Evolutionary conservation across 2,888 invertebrate genomes (phyloP).

Genomic region (Ormyrus thymus): DNA sequence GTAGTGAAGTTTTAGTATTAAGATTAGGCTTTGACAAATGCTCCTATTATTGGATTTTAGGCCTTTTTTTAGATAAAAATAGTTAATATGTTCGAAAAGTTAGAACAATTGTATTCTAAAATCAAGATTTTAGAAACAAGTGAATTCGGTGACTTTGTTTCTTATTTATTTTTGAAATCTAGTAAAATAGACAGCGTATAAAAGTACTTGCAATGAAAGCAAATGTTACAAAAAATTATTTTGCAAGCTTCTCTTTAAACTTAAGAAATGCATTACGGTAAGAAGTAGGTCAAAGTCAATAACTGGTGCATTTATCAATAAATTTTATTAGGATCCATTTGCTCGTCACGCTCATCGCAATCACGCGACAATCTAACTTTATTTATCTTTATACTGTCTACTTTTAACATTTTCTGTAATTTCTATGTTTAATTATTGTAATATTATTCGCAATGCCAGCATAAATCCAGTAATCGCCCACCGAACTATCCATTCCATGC

Average conservation of each 20-base stretch:
- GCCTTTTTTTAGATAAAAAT: not conserved
- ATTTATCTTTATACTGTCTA: conserved; percentile 24
- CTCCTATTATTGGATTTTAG: not conserved
- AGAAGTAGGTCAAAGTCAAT: conserved; percentile 42
- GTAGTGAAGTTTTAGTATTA: conserved; percentile 15
- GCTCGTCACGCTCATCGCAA: conserved; percentile 32
- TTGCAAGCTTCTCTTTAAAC: too few species aligned
- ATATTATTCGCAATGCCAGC: conserved; percentile 4
- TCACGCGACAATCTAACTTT: conserved; percentile 35
- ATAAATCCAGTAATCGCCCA: conserved; percentile 17
- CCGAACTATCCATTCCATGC: conserved; percentile 14
- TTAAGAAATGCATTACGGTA: too few species aligned
- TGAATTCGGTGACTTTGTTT: too few species aligned
- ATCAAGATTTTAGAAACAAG: too few species aligned
- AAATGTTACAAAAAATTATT: too few species aligned
- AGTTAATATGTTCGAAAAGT: not conserved
- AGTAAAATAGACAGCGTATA: too few species aligned
- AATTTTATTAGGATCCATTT: conserved; percentile 41
- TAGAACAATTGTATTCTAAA: not conserved
- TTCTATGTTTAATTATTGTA: conserved; percentile 7
- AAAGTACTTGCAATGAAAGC: too few species aligned
- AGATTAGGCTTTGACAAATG: conserved; percentile 16
- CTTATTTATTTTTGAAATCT: too few species aligned
- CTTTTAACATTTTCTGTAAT: not conserved
- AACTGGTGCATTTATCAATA: conserved; percentile 31